phyloP scores from a whole-genome alignment of 1,140 invertebrate species.

The Acromyrmex echinatior region DNA sequence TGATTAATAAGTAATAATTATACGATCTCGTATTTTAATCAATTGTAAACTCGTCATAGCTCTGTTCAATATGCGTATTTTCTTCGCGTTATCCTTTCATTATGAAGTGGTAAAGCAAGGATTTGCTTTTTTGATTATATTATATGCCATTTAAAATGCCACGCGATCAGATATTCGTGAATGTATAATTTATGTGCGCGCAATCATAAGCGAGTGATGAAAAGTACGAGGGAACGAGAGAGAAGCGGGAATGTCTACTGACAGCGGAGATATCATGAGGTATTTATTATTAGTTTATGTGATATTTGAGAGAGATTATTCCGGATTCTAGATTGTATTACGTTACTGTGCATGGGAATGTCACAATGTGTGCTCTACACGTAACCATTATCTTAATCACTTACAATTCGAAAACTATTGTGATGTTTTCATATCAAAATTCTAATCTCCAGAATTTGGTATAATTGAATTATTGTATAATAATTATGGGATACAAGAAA shows the following conservation, averaged over 20 bases:
- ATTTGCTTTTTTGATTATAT: background rate
- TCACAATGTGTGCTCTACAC: background rate
- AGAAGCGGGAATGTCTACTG: background rate
- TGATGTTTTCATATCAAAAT: background rate
- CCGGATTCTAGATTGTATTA: background rate
- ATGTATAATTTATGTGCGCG: background rate
- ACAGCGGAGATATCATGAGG: background rate
- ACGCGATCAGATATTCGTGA: background rate
- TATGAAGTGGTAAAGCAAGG: background rate
- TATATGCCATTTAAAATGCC: background rate
- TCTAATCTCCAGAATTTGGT: background rate
- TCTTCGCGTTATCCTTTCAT: background rate
- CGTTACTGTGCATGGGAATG: background rate
- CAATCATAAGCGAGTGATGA: background rate
- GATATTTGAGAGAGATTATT: background rate
- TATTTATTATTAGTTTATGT: conserved; percentile 2
- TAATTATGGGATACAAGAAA: background rate
- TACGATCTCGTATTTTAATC: background rate
- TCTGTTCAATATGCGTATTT: no score
- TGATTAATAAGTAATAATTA: background rate
- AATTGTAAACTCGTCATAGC: background rate
- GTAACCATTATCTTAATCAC: background rate
- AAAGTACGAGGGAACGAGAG: background rate
- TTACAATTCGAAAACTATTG: background rate
- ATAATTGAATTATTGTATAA: background rate